phyloP scores from a whole-genome alignment of 2,797 vertebrate genomes.

The Okamejei kenojei region DNA sequence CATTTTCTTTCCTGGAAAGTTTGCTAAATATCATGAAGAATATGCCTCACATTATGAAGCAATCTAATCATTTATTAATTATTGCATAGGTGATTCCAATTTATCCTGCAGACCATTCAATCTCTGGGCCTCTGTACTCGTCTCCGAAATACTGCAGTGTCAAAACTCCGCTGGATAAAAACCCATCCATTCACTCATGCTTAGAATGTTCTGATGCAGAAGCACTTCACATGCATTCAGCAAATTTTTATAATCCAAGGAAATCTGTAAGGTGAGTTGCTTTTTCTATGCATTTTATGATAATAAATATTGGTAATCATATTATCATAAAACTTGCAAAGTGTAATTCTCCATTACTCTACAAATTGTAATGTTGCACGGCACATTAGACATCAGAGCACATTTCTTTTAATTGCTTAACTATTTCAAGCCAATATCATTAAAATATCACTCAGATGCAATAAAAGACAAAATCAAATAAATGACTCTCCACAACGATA shows the following conservation, averaged over 20 bases:
- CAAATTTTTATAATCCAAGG: background rate
- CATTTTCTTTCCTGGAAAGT: background rate
- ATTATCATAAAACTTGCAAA: background rate
- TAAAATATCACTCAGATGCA: background rate
- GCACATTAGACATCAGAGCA: background rate
- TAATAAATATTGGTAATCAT: background rate
- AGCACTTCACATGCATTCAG: background rate
- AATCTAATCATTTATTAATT: background rate
- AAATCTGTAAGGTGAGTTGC: background rate
- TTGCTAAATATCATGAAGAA: background rate
- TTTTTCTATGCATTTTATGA: background rate
- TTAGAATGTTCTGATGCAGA: background rate
- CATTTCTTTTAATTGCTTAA: background rate
- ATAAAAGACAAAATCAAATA: background rate
- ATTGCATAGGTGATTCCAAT: constrained; percentile 46
- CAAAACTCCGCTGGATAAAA: constrained; percentile 40
- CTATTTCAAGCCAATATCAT: background rate
- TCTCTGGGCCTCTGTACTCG: constrained; percentile 35
- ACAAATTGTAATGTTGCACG: background rate
- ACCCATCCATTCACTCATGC: background rate
- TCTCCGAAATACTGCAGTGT: constrained; percentile 50
- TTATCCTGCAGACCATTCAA: constrained; percentile 43
- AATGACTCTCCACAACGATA: background rate
- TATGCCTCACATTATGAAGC: background rate
- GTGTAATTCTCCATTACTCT: background rate